Base-by-base conservation (phyloP, 2,888 invertebrate species). In the Desoria tigrina region DNA sequence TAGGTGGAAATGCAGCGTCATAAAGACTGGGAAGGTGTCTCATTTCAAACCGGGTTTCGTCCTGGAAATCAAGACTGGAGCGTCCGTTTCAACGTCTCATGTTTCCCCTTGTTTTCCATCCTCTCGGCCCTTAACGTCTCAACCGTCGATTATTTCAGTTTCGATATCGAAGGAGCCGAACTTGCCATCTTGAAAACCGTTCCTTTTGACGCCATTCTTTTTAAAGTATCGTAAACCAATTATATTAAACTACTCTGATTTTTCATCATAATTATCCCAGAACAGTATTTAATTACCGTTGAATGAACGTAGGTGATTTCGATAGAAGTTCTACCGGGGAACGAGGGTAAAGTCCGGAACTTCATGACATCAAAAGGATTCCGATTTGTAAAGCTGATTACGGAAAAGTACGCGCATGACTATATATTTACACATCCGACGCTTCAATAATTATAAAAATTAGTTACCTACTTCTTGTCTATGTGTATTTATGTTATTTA, bases 41-140 rank as follows among this genome's bases (percentile, higher is more conserved):
- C 11, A 7, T 49, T 49, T 23, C 9, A 11, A 7, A 9, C 49
- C 7, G 49, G 49, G 7, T 18, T 18, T 9, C 49, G 49, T 49
- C 21, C 9, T 49, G 7, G 49, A 18, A 49, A 49, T 11, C 18
- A 18, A 49, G 18, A 21, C 49, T 7, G 49, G 18, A 9, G 9
- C 9, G 9, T 49, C 21, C 7, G 7, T 7, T 49, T 49, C 18
- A 18, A 49, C 7, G 49, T 18, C 18, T 18, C 9, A 49, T 65
- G 65, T 39, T 61, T 65, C 54, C 65, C 65, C 16, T 24, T 65
- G n/a, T 61, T 54, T 28, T 61, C 65, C 24, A 45, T 63, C 18
- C 39, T 57, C 16, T 14, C 23, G 9, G 56, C 63, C 9, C 21
- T 63, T 21, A 50, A 51, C 11, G 28, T 61, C 26, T 42, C 24